phyloP scores from a whole-genome alignment of 2,888 invertebrate genomes.

The Ferrisia virgata region DNA sequence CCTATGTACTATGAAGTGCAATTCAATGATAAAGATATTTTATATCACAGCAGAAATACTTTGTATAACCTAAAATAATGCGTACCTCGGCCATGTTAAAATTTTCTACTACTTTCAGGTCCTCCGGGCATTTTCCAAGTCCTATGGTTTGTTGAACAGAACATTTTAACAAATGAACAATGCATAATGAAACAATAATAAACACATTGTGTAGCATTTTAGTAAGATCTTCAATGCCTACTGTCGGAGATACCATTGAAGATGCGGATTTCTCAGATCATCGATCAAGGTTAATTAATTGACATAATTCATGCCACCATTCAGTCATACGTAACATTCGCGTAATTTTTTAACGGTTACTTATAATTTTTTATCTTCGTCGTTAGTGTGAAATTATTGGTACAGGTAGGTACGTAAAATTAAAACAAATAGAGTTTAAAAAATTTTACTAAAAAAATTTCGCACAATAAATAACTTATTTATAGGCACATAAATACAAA shows the following conservation, averaged over 20 bases:
- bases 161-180: background rate
- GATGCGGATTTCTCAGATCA: background rate
- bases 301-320: background rate
- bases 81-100: slow-evolving; percentile 28
- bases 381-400: no score
- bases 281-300: background rate
- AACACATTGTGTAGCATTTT: background rate
- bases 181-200: background rate
- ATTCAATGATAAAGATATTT: background rate
- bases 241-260: background rate
- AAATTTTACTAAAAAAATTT: background rate
- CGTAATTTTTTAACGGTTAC: background rate
- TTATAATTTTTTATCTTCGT: no score
- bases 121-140: slow-evolving; percentile 34
- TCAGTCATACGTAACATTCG: background rate
- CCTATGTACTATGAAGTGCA: slow-evolving; percentile 62
- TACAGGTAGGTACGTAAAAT: no score
- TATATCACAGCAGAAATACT: background rate
- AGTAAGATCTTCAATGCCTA: background rate
- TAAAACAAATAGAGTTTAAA: background rate
- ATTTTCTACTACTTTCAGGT: background rate
- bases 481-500: background rate
- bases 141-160: slow-evolving; percentile 26
- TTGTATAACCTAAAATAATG: background rate
- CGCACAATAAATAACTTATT: background rate